Base-by-base conservation (phyloP, 2,113 vertebrate genomes). In the Chascanopsetta lugubris region DNA sequence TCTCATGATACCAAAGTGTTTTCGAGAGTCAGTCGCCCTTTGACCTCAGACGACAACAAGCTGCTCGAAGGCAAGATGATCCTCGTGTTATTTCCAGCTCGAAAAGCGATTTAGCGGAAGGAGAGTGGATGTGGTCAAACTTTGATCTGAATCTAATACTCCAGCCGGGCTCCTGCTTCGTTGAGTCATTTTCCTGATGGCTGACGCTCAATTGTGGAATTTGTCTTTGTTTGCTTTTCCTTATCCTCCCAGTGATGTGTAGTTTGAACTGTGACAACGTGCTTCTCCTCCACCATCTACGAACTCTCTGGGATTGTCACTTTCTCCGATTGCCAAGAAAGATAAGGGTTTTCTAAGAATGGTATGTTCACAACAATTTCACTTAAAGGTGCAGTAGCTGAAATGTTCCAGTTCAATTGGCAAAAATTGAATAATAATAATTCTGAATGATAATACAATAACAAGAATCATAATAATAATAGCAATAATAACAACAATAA, bases 1-100 rank as follows among this genome's bases (percentile, higher is more conserved):
- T 8, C 22, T 29, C 21, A 5, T 67, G 69, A 78, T 61, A n/a
- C 50, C 51, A 2, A 63, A 83, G 40, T 77, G 58, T 61, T 83
- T 56, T 76, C 17, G 60, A 77, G 61, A 63, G 69, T n/a, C 48
- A 27, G 8, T 60, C 5, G 34, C 51, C 34, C 62, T 76, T 65
- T 53, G 53, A 54, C 59, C 34, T 6, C n/a, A 29, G 47, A 69
- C 77, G 59, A 77, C 67, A 65, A 38, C 62, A 25, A 27, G 47
- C 2, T 17, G 49, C 36, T 34, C 48, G 42, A 63, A 57, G 45
- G 54, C 20, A 56, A 30, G 38, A 65, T 17, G n/a, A 20, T 15
- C 34, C 58, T 17, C 57, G 47, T 26, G 5, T 63, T 60, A 56
- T 67, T 57, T 60, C n/a, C 8, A 13, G 22, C 8, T 49, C 38